Percentiles rank a stretch among this genome's conserved stretches.
Evolutionary conservation across 1,140 invertebrate species (phyloP).

Genomic region (Glossosoma conforme): DNA sequence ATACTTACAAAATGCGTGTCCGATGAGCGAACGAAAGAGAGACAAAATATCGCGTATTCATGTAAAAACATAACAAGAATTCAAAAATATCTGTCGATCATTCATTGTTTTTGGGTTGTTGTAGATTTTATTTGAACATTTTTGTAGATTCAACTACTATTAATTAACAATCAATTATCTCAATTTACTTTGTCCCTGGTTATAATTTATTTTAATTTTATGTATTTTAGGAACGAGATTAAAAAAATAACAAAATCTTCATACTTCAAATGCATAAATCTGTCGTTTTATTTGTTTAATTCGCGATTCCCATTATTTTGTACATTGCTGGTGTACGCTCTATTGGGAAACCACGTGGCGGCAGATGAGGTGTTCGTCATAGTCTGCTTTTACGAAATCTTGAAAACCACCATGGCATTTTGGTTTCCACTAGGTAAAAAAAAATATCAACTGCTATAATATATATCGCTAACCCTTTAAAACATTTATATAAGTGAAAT

Average conservation of each 20-base stretch:
- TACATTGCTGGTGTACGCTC: slow-evolving; percentile 54
- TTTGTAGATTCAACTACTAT: too few species aligned
- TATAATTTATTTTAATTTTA: not conserved
- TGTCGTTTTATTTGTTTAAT: slow-evolving; percentile 53
- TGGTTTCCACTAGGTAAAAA: slow-evolving; percentile 50
- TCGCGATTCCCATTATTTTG: slow-evolving; percentile 60
- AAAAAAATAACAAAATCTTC: slow-evolving; percentile 51
- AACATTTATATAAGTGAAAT: too few species aligned
- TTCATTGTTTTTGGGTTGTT: too few species aligned
- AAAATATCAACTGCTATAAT: too few species aligned
- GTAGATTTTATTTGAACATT: too few species aligned
- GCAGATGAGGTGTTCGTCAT: slow-evolving; percentile 55
- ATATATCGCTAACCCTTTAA: not conserved
- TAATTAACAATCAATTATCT: not conserved
- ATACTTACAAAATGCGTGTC: too few species aligned
- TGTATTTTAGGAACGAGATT: slow-evolving; percentile 46
- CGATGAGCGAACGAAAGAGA: too few species aligned
- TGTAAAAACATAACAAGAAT: too few species aligned
- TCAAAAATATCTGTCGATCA: too few species aligned
- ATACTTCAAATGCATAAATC: slow-evolving; percentile 54
- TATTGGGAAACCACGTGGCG: slow-evolving; percentile 47
- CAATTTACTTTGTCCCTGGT: not conserved
- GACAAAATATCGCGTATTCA: too few species aligned
- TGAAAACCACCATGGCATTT: slow-evolving; percentile 52
- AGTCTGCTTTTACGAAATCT: slow-evolving; percentile 51